Conservation (phyloP, 2,113 vertebrate genomes). For the Tringa solitaria region DNA sequence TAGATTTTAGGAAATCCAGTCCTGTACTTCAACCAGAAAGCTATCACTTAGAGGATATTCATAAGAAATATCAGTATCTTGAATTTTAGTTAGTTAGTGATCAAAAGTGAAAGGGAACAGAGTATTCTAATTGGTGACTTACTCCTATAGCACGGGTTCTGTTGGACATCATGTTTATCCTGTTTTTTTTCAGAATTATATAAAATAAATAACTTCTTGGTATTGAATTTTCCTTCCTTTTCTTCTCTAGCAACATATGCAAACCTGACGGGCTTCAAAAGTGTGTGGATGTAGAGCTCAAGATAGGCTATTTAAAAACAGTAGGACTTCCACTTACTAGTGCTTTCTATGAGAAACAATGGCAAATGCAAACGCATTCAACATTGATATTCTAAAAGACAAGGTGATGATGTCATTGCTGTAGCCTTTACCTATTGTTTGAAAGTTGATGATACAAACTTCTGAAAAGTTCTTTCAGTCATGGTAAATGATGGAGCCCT, state of each 20-base stretch:
- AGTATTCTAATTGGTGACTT: background rate
- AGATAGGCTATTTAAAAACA: background rate
- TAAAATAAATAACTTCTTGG: background rate
- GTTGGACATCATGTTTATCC: background rate
- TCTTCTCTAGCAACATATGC: background rate
- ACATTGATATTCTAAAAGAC: background rate
- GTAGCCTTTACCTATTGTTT: background rate
- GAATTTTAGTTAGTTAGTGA: background rate
- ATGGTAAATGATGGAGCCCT: background rate
- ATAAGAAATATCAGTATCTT: background rate
- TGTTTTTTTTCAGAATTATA: background rate
- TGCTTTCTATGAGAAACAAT: background rate
- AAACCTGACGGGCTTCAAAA: background rate
- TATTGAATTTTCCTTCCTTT: background rate
- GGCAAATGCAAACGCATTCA: background rate
- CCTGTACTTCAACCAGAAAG: background rate
- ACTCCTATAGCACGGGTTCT: background rate
- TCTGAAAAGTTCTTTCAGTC: background rate
- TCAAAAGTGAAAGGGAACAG: background rate
- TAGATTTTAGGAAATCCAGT: background rate
- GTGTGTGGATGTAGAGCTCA: background rate
- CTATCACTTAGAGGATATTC: background rate
- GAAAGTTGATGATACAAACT: background rate
- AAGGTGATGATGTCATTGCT: background rate
- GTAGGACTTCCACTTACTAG: background rate